A percentile compares a stretch with the other conserved stretches of the same genome.
Conservation (phyloP, 2,888 invertebrate genomes). For the Conomelus anceps region DNA sequence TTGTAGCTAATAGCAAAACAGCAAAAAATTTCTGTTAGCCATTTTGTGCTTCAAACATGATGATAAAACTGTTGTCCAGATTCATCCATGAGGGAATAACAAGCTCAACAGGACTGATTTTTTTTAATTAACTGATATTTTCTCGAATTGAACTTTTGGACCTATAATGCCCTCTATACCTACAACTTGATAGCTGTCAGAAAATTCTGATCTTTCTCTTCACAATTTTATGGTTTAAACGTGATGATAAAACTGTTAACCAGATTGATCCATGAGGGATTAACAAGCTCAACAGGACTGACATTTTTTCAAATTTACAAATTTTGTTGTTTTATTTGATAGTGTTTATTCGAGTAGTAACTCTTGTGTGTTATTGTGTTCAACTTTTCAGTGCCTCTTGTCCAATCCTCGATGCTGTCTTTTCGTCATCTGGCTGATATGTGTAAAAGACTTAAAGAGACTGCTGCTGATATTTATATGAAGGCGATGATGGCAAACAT, state of each 20-base stretch:
- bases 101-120: conserved; percentile 11
- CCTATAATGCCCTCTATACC: too few species aligned
- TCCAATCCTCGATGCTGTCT: neutral
- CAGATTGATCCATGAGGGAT: neutral
- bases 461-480: neutral
- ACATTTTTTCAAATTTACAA: neutral
- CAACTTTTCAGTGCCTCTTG: neutral
- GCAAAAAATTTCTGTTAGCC: neutral
- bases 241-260: conserved; percentile 5
- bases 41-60: conserved; percentile 14
- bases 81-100: neutral
- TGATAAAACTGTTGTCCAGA: neutral
- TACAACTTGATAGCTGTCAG: too few species aligned
- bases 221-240: conserved; percentile 8
- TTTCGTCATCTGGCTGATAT: neutral
- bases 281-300: conserved; percentile 11
- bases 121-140: neutral
- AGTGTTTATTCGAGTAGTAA: too few species aligned
- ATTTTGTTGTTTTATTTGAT: neutral
- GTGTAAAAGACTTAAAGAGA: neutral
- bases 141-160: too few species aligned
- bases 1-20: too few species aligned
- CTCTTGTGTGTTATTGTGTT: neutral
- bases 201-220: neutral
- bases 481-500: neutral